These are phyloP conservation scores for Ptychoptera albimana DNA, from an alignment of 2,888 invertebrate species.

Conservation along the genomic window DNA sequence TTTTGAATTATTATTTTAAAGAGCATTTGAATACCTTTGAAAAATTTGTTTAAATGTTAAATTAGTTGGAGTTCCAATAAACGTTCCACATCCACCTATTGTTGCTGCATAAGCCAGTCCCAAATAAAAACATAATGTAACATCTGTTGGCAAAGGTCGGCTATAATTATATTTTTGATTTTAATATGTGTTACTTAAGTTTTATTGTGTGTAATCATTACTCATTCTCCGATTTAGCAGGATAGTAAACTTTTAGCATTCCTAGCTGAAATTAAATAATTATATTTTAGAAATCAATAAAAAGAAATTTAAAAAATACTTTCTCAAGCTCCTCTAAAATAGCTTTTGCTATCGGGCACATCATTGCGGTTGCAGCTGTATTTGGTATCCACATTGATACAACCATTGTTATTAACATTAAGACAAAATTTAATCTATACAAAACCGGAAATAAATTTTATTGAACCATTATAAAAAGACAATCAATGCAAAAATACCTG, in stretches of 20 bases:
- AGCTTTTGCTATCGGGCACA: constrained; percentile 73
- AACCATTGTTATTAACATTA: constrained; percentile 70
- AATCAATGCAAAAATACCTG: no score
- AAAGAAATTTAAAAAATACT: constrained; percentile 16
- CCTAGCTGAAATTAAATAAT: no score
- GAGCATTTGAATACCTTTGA: constrained; percentile 24
- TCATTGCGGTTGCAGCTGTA: constrained; percentile 75
- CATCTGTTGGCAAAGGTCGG: constrained; percentile 40
- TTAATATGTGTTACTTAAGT: no score
- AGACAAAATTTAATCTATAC: constrained; percentile 52
- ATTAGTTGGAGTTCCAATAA: constrained; percentile 55
- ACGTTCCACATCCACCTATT: constrained; percentile 50
- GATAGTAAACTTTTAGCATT: no score
- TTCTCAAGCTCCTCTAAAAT: constrained; percentile 56
- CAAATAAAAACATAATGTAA: constrained; percentile 53
- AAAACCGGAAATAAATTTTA: not conserved
- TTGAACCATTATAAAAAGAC: no score
- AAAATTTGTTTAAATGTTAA: constrained; percentile 57
- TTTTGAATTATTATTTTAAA: not conserved
- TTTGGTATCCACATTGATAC: constrained; percentile 87
- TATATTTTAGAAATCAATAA: no score
- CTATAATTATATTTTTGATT: no score
- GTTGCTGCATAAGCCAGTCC: constrained; percentile 57
- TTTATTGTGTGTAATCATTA: no score
- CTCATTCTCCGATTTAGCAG: no score